A percentile compares a stretch with the other conserved stretches of the same genome.
These are phyloP conservation scores for Cyaniris semiargus DNA, from an alignment of 2,888 invertebrate genomes.

Conservation along the genomic window DNA sequence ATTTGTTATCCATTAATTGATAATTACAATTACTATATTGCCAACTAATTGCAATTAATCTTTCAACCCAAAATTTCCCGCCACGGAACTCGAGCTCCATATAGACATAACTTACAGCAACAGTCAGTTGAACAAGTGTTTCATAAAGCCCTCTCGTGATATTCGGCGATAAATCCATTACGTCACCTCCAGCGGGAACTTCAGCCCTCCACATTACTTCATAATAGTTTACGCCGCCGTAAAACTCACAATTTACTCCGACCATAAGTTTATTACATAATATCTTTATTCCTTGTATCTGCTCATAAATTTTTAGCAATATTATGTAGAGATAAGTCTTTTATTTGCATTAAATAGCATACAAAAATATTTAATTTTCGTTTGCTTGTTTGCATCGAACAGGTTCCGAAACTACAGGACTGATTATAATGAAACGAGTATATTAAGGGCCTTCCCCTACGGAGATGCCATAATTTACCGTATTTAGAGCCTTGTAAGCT, in stretches of 20 bases:
- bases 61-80: too few species aligned
- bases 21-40: too few species aligned
- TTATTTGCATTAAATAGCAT: not conserved
- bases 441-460: too few species aligned
- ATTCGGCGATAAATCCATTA: slow-evolving; percentile 17
- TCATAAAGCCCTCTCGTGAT: not conserved
- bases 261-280: not conserved
- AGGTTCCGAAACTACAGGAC: too few species aligned
- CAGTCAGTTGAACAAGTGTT: not conserved
- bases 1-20: too few species aligned
- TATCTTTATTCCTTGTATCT: not conserved
- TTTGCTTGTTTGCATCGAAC: too few species aligned
- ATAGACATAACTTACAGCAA: not conserved
- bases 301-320: too few species aligned
- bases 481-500: too few species aligned
- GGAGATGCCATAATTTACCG: too few species aligned
- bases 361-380: too few species aligned
- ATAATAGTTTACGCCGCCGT: slow-evolving; percentile 9
- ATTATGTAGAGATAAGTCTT: not conserved
- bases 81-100: not conserved
- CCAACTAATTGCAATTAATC: too few species aligned
- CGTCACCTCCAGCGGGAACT: not conserved
- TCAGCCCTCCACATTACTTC: not conserved
- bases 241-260: not conserved
- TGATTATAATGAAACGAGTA: too few species aligned